Evolutionary conservation across 2,113 vertebrate species (phyloP).

Genomic region (Phylloscopus whistleri): DNA sequence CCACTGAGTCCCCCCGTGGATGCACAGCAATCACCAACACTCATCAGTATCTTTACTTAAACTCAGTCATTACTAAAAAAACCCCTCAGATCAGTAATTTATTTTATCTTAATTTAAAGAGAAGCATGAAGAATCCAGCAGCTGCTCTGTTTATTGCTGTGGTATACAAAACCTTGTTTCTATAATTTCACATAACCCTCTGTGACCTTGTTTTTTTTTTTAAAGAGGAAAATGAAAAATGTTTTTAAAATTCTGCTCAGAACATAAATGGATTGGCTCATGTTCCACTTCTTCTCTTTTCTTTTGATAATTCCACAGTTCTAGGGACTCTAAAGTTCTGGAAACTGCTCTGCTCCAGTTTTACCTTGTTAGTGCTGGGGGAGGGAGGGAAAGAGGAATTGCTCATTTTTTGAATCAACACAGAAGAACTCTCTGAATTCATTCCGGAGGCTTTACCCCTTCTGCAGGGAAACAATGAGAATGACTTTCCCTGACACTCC

Average conservation of each 20-base stretch:
- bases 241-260: neutral
- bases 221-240: neutral
- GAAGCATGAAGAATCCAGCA: neutral
- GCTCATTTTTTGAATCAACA: neutral
- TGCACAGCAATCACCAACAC: neutral
- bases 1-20: neutral
- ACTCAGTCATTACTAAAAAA: neutral
- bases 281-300: neutral
- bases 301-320: neutral
- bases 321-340: neutral
- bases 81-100: neutral
- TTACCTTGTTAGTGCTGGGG: neutral
- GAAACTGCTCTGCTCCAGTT: neutral
- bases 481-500: conserved; percentile 15
- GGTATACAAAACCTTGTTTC: neutral
- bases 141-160: neutral
- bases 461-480: conserved; percentile 25
- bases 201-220: neutral
- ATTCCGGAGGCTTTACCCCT: neutral
- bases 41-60: neutral
- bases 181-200: neutral
- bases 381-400: neutral
- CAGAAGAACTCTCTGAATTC: neutral
- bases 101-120: neutral
- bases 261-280: neutral